phyloP scores from a whole-genome alignment of 1,140 invertebrate genomes.

The Steinernema feltiae region DNA sequence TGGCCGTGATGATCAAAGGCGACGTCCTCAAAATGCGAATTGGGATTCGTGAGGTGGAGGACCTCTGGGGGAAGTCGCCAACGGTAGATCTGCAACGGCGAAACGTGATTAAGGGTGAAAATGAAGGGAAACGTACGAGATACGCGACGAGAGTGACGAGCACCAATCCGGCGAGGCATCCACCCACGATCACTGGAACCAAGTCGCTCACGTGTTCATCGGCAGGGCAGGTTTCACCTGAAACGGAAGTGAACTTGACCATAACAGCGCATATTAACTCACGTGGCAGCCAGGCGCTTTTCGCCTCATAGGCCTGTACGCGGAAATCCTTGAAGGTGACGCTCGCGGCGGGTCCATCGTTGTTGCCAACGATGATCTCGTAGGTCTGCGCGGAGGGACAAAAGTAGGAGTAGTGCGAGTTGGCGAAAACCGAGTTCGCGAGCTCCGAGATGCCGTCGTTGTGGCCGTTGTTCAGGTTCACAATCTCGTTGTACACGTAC shows the following conservation, averaged over 20 bases:
- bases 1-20: not conserved
- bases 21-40: not conserved
- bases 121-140: not conserved
- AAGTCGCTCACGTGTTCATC: conserved; percentile 3
- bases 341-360: not conserved
- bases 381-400: not conserved
- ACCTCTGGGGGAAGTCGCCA: conserved; percentile 16
- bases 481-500: not conserved
- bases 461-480: not conserved
- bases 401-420: not conserved
- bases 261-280: not conserved
- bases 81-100: not conserved
- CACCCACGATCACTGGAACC: conserved; percentile 9
- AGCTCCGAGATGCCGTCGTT: not conserved
- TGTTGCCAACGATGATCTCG: not conserved
- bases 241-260: not conserved
- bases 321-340: conserved; percentile 1
- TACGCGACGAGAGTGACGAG: conserved; percentile 12
- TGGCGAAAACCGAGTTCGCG: not conserved
- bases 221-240: conserved; percentile 12
- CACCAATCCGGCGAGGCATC: conserved; percentile 15
- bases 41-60: not conserved
- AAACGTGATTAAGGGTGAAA: not conserved
- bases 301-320: not conserved
- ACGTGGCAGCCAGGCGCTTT: too few relatives aligned